Evolutionary conservation across 2,888 invertebrate genomes (phyloP).

Genomic region (Agonopterix alstromeriana): DNA sequence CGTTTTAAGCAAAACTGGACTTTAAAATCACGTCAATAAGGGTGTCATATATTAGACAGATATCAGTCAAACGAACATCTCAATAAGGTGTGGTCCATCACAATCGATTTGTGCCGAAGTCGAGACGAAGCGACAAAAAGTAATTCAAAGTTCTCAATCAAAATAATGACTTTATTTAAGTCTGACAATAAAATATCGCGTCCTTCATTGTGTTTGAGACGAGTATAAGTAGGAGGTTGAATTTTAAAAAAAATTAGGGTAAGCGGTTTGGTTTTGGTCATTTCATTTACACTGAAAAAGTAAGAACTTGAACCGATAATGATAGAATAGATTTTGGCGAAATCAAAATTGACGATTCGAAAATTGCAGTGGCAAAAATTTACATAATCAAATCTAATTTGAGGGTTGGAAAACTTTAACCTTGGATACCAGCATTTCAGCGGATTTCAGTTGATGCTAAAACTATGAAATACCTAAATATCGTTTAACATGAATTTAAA

Average conservation of each 20-base stretch:
- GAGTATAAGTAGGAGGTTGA: conserved; percentile 37
- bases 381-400: too few relatives aligned
- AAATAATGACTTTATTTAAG: conserved; percentile 76
- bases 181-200: conserved; percentile 73
- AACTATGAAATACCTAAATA: too few relatives aligned
- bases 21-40: background rate
- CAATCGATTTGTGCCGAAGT: conserved; percentile 65
- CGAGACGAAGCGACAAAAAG: conserved; percentile 37
- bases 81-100: conserved; percentile 54
- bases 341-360: too few relatives aligned
- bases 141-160: conserved; percentile 58
- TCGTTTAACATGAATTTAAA: too few relatives aligned
- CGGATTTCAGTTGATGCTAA: too few relatives aligned
- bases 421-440: too few relatives aligned
- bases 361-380: too few relatives aligned
- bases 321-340: too few relatives aligned
- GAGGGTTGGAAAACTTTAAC: too few relatives aligned
- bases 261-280: background rate
- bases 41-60: background rate
- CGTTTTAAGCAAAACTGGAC: background rate
- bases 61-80: conserved; percentile 18
- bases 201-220: conserved; percentile 47
- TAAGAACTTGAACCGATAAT: too few relatives aligned
- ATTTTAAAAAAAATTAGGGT: conserved; percentile 6
- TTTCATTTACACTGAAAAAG: background rate